Percentiles rank a stretch among this genome's conserved stretches.
phyloP scores from a whole-genome alignment of 2,797 vertebrate genomes.

The Xerus rutilus region DNA sequence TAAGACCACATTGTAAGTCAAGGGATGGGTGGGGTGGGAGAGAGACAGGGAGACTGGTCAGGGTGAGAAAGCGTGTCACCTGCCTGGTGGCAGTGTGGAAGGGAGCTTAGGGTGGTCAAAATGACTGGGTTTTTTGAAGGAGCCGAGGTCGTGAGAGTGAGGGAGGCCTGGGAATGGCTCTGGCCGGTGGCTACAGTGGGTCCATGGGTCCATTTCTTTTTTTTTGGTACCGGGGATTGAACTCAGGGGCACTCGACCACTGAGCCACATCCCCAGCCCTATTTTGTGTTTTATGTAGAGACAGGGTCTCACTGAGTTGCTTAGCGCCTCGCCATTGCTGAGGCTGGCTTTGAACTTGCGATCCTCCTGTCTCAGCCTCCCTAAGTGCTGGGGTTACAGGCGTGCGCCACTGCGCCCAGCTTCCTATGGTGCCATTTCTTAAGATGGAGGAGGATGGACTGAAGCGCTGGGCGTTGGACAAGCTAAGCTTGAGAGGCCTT shows the following conservation, averaged over 20 bases:
- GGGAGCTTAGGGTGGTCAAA: not conserved
- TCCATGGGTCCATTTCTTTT: rapidly evolving
- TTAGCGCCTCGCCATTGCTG: too few relatives aligned
- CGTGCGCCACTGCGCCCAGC: too few relatives aligned
- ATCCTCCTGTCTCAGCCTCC: too few relatives aligned
- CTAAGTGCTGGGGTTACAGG: too few relatives aligned
- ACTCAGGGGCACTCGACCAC: too few relatives aligned
- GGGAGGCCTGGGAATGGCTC: not conserved
- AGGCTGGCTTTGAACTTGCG: too few relatives aligned
- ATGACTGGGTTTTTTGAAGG: not conserved
- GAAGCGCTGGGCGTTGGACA: not conserved
- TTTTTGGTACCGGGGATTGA: too few relatives aligned
- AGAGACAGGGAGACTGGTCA: not conserved
- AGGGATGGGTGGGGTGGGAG: not conserved
- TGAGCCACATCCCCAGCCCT: too few relatives aligned
- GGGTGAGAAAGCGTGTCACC: not conserved
- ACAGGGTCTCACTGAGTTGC: too few relatives aligned
- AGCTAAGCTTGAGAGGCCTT: not conserved
- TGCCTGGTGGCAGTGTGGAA: not conserved
- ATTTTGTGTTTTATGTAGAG: too few relatives aligned
- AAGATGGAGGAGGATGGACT: not conserved
- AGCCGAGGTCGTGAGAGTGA: rapidly evolving
- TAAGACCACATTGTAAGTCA: not conserved
- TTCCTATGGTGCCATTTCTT: too few relatives aligned
- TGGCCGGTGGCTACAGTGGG: rapidly evolving